phyloP scores from a whole-genome alignment of 2,888 invertebrate species.

The Zonitis immaculata region DNA sequence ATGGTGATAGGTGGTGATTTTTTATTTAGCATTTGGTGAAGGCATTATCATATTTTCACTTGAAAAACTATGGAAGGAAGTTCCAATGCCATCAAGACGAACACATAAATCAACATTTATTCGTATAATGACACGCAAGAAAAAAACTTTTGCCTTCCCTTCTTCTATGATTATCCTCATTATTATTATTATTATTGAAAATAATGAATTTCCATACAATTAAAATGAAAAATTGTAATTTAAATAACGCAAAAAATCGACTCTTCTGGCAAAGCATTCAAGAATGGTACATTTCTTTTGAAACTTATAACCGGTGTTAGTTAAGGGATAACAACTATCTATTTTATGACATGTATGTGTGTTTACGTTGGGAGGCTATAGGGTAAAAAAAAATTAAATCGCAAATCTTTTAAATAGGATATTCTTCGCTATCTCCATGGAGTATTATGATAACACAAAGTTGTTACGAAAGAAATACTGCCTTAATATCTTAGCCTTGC shows the following conservation, averaged over 20 bases:
- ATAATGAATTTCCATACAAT: constrained; percentile 36
- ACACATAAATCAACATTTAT: constrained; percentile 20
- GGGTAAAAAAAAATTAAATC: constrained; percentile 44
- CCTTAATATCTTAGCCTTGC: constrained; percentile 40
- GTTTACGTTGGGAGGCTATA: no score
- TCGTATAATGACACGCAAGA: constrained; percentile 18
- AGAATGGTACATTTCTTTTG: not conserved
- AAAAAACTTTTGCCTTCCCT: constrained; percentile 1
- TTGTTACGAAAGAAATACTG: constrained; percentile 39
- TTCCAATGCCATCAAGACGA: constrained; percentile 7
- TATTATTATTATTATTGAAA: constrained; percentile 13
- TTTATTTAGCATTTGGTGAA: constrained; percentile 12
- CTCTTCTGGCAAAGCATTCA: not conserved
- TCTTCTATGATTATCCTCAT: not conserved
- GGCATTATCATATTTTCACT: constrained; percentile 20
- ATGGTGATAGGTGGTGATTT: constrained; percentile 2
- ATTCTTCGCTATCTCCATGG: constrained; percentile 29
- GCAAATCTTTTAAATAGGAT: constrained; percentile 44
- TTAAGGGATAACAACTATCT: no score
- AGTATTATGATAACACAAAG: constrained; percentile 40
- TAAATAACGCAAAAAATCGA: constrained; percentile 5
- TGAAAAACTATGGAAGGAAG: constrained; percentile 8
- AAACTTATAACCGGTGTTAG: constrained; percentile 1
- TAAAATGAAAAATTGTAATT: constrained; percentile 21
- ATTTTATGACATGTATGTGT: no score